Evolutionary conservation across 2,888 invertebrate species (phyloP).

Genomic region (Acholoe squamosa): DNA sequence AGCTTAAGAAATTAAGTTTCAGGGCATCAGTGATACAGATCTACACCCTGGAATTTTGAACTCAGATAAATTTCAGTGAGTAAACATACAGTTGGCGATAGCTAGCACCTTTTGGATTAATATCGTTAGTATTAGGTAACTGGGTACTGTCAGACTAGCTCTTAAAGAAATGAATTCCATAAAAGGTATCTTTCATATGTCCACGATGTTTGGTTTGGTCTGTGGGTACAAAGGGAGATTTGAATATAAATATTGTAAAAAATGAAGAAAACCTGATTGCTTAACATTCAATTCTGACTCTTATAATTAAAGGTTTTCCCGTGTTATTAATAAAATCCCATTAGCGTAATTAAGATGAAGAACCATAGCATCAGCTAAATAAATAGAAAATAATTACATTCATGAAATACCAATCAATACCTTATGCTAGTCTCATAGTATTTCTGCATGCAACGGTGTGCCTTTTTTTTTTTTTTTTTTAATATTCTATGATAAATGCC

Average conservation of each 20-base stretch:
- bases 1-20: too few species aligned
- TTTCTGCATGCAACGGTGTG: not conserved
- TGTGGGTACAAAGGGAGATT: too few species aligned
- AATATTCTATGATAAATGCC: constrained; percentile 3
- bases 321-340: too few species aligned
- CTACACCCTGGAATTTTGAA: too few species aligned
- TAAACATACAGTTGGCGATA: not conserved
- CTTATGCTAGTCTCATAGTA: not conserved
- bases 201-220: too few species aligned
- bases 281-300: too few species aligned
- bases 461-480: not conserved
- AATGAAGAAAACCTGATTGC: too few species aligned
- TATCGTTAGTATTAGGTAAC: not conserved
- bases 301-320: too few species aligned
- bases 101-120: constrained; percentile 30
- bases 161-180: not conserved
- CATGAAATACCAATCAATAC: constrained; percentile 1
- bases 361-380: not conserved
- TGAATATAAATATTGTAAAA: too few species aligned
- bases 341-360: not conserved
- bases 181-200: not conserved
- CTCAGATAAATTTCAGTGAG: not conserved
- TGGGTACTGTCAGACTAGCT: not conserved
- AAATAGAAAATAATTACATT: constrained; percentile 31
- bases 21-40: too few species aligned